Base-by-base conservation (phyloP, 2,797 vertebrate species). In the Adrianichthys oophorus region DNA sequence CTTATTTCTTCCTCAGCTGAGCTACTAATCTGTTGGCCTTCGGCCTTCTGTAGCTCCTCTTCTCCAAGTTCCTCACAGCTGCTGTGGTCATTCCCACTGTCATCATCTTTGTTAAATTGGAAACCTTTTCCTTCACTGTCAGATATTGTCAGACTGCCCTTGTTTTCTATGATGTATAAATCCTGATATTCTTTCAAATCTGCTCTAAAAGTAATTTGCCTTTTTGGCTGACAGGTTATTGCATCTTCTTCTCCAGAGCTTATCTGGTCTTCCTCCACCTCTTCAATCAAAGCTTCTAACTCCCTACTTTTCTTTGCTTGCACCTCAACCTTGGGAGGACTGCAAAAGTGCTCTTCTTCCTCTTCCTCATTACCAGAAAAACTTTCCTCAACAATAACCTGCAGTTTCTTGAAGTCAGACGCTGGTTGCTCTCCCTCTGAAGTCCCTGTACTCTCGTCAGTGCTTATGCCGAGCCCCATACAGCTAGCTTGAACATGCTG, bases 31-130 rank as follows among this genome's bases (percentile, higher is more conserved):
- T 65, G 65, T 7, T 56, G 57, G 15, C 64, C 43, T 52, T 71
- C 32, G 1, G 44, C n/a, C 18, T 56, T 69, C 24, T 52, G 16
- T 16, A 71, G 53, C 48, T 72, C 57, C 48, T 44, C 52, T 13
- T 75, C 68, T 46, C 15, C 16, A 2, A 76, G 70, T 50, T 83
- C 72, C 15, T 78, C 82, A 69, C 55, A 79, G 63, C 70, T 77
- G 52, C 60, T 78, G 72, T 84, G 82, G 15, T 87, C 68, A 1
- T 87, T 86, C 17, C 84, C 77, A n/a, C 82, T 85, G 14, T 87
- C 82, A 15, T 80, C 50, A 6, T 82, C 72, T 41, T 46, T 24
- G 49, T 63, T 58, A 23, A 62, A 77, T 48, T 41, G 42, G 15
- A 37, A 46, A 42, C 2, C 4, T 46, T 74, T 64, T 49, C n/a